Base-by-base conservation (phyloP, 2,797 vertebrate species). In the Paguma larvata region DNA sequence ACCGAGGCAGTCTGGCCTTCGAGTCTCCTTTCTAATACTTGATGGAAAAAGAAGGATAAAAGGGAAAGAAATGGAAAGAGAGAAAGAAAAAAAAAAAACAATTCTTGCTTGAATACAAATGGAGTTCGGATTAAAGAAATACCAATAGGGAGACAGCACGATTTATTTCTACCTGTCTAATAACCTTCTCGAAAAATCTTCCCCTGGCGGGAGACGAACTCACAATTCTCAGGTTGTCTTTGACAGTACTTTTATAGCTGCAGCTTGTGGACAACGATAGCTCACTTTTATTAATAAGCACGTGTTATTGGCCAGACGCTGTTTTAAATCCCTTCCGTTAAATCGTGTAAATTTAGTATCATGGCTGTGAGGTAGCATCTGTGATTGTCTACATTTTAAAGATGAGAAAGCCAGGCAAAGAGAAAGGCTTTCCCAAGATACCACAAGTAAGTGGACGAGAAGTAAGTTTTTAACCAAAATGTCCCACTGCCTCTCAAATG, bases 261-360 rank as follows among this genome's bases (percentile, higher is more conserved):
- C 30, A 51, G 41, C 44, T 48, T 34, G 34, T 56, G 32, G 83
- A 44, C 53, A 62, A 0, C 18, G 34, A 70, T 53, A 77, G 63
- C 48, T 84, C 53, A 46, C 23, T 68, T 75, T 53, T 91, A 63
- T 77, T 91, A 68, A 94, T 91, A 68, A 94, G 34, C 25, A 25
- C 38, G 62, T 86, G 56, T 38, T 65, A 27, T 67, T 27, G 63
- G 34, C 38, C n/a, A n/a, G 27, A 65, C 5, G 41, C 34, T 15
- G 2, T 82, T 65, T 14, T n/a, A 78, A 68, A 38, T 73, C 23
- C 32, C 41, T 48, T 88, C 21, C 48, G 6, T 78, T 56, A 80
- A 85, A 56, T 79, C 32, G 73, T 44, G 88, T 93, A 34, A 85
- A 87, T 18, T 72, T 89, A 59, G 18, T 75, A 23, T 13, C n/a